Percentiles rank a stretch among this genome's conserved stretches.
These are phyloP conservation scores for Diadophis punctatus DNA, from an alignment of 2,113 vertebrate species.

Conservation along the genomic window DNA sequence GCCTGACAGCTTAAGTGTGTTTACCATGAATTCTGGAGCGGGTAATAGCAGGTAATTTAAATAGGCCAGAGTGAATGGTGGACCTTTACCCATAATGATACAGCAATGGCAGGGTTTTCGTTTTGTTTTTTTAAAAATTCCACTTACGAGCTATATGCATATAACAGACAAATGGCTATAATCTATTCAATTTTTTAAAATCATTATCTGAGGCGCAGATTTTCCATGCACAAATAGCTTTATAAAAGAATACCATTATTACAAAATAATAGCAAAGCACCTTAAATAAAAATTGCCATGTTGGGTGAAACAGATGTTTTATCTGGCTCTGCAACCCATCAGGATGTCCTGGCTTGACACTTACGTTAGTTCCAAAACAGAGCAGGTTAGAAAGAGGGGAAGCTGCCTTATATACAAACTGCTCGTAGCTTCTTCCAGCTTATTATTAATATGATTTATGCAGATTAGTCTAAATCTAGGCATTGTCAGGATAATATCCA, in stretches of 20 bases:
- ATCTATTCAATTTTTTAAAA: not conserved
- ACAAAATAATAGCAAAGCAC: not conserved
- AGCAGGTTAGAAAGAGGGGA: not conserved
- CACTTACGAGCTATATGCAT: conserved; percentile 50
- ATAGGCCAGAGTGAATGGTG: conserved; percentile 58
- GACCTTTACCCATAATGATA: conserved; percentile 59
- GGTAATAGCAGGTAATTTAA: conserved; percentile 60
- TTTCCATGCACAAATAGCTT: conserved; percentile 40
- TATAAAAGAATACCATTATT: conserved; percentile 37
- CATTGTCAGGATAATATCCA: not conserved
- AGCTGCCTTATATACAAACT: not conserved
- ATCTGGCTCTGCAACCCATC: conserved; percentile 1
- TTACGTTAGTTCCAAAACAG: not conserved
- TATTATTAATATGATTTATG: not conserved
- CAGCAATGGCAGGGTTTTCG: conserved; percentile 15
- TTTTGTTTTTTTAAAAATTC: conserved; percentile 38
- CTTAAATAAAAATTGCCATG: not conserved
- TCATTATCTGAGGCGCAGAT: conserved; percentile 47
- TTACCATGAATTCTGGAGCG: conserved; percentile 57
- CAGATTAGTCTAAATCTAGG: not conserved
- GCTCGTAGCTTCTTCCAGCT: not conserved
- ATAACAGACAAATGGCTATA: conserved; percentile 57
- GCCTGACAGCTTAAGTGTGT: conserved; percentile 67
- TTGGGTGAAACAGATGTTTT: not conserved
- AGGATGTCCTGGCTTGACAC: not conserved